These are phyloP conservation scores for Eudemis profundana DNA, from an alignment of 2,888 invertebrate genomes.

Conservation along the genomic window DNA sequence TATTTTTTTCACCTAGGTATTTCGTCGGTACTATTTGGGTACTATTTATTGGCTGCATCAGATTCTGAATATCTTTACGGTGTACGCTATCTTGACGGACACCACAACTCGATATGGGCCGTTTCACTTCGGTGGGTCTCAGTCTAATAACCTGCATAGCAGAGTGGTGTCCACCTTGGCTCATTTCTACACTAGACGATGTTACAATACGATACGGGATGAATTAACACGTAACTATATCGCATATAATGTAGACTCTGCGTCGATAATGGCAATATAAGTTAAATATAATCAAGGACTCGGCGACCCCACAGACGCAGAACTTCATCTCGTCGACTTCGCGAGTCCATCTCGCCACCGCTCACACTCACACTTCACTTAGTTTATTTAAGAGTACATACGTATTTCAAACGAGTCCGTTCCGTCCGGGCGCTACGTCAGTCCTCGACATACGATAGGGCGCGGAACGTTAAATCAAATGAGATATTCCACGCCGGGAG, in stretches of 20 bases:
- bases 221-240: constrained; percentile 2
- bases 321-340: background rate
- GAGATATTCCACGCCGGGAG: constrained; percentile 3
- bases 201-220: background rate
- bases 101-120: background rate
- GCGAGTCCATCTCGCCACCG: constrained; percentile 11
- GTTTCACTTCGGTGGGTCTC: background rate
- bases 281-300: constrained; percentile 4
- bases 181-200: background rate
- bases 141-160: background rate
- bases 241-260: background rate
- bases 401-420: constrained; percentile 3
- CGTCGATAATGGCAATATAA: constrained; percentile 1
- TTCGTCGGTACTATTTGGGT: too few relatives aligned
- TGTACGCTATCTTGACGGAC: too few relatives aligned
- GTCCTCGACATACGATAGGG: background rate
- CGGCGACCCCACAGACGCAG: constrained; percentile 2
- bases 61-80: too few relatives aligned
- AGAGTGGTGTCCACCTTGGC: constrained; percentile 7
- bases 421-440: background rate
- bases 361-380: constrained; percentile 25
- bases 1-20: too few relatives aligned
- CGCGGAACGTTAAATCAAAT: background rate
- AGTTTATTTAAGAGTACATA: constrained; percentile 9
- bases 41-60: too few relatives aligned